Percentiles rank a stretch among this genome's conserved stretches.
phyloP scores from a whole-genome alignment of 2,113 vertebrate genomes.

The Boleophthalmus pectinirostris region DNA sequence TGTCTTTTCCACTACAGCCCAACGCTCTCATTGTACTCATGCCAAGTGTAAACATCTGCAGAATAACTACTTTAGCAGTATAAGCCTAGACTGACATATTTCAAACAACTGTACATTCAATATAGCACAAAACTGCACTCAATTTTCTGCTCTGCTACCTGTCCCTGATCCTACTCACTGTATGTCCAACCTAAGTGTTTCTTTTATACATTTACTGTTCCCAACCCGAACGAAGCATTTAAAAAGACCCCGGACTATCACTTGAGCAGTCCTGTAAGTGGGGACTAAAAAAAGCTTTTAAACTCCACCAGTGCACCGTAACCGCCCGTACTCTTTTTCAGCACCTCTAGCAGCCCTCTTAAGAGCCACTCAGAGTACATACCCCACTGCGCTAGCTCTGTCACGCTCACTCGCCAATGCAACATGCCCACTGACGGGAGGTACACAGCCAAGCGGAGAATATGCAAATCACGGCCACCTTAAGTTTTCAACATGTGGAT shows the following conservation, averaged over 20 bases:
- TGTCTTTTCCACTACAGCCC: too few species aligned
- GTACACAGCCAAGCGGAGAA: slow-evolving; percentile 24
- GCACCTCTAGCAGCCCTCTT: slow-evolving; percentile 29
- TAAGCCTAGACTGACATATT: background rate
- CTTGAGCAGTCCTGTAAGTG: slow-evolving; percentile 8
- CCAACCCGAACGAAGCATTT: background rate
- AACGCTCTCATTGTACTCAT: background rate
- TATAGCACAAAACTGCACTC: background rate
- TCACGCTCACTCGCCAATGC: slow-evolving; percentile 14
- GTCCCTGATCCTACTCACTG: background rate
- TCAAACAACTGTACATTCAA: slow-evolving; percentile 8
- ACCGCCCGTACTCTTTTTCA: slow-evolving; percentile 26
- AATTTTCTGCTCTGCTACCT: slow-evolving; percentile 4
- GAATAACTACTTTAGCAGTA: background rate
- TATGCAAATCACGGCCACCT: slow-evolving; percentile 30
- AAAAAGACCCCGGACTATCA: slow-evolving; percentile 7
- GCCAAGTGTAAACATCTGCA: background rate
- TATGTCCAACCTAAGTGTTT: slow-evolving; percentile 1
- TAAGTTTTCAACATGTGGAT: slow-evolving; percentile 3
- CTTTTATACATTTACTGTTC: slow-evolving; percentile 1
- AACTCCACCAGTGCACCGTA: slow-evolving; percentile 4
- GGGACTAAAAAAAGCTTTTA: slow-evolving; percentile 26
- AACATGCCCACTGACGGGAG: slow-evolving; percentile 14
- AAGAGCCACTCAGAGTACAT: slow-evolving; percentile 27
- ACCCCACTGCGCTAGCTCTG: slow-evolving; percentile 14